Percentiles rank a stretch among this genome's conserved stretches.
phyloP scores from a whole-genome alignment of 1,140 invertebrate species.

The Pygmarrhopalites habei region DNA sequence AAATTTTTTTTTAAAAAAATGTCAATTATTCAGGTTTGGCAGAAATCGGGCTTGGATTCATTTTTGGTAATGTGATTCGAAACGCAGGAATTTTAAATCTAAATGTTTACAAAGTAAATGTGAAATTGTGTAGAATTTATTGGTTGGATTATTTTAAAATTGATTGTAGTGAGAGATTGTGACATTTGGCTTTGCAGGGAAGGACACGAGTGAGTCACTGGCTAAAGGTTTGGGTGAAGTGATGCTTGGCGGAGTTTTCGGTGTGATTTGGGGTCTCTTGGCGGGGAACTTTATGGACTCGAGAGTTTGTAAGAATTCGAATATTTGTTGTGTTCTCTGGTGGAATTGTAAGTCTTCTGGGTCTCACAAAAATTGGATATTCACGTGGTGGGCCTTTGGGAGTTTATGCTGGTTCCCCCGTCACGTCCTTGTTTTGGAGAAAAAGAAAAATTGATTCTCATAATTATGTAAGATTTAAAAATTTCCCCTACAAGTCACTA shows the following conservation, averaged over 20 bases:
- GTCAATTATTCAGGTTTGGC: no score
- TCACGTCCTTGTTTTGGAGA: slow-evolving; percentile 24
- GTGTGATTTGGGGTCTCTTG: slow-evolving; percentile 26
- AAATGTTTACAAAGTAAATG: no score
- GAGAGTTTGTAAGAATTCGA: slow-evolving; percentile 6
- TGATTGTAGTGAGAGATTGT: no score
- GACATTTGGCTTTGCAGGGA: no score
- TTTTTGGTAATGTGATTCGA: slow-evolving; percentile 24
- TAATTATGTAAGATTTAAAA: slow-evolving; percentile 31
- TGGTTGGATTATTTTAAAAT: no score
- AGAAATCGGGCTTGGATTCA: slow-evolving; percentile 29
- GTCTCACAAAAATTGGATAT: slow-evolving; percentile 30
- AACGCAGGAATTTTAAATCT: no score
- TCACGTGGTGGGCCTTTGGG: slow-evolving; percentile 30
- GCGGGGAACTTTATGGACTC: slow-evolving; percentile 13
- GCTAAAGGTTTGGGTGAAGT: no score
- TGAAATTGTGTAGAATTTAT: no score
- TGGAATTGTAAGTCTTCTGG: slow-evolving; percentile 25
- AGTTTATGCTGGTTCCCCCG: slow-evolving; percentile 17
- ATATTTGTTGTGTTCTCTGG: slow-evolving; percentile 19
- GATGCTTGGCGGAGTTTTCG: slow-evolving; percentile 22
- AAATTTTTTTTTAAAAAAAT: no score
- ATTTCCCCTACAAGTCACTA: no score
- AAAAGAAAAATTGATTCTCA: slow-evolving; percentile 15
- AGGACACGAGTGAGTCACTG: no score